Evolutionary conservation across 1,140 invertebrate species (phyloP), one percentile per base, ranked within the genome.

Genomic region (Pinna nobilis): DNA sequence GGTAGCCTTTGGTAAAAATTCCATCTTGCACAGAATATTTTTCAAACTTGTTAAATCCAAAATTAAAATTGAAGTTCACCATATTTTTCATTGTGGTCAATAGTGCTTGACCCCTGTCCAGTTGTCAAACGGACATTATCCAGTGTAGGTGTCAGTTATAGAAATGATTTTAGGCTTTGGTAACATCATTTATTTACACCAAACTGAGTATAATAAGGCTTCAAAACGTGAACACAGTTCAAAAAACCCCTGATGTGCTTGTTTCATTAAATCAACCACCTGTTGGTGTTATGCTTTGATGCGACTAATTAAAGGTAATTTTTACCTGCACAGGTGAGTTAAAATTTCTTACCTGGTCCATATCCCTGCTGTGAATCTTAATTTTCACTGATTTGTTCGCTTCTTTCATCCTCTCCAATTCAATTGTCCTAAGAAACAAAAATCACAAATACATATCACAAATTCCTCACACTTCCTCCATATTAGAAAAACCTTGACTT

Each of bases 341-440:
- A 41, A 30, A 50, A 51, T n/a, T n/a, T 60, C 67, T 72, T 66
- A 83, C 82, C 78, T 78, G 72, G 33, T 79, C 67, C 28, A 67
- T 59, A 3, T 82, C 79, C 60, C 71, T 70, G 53, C 76, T 61
- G n/a, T 70, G 50, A 5, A 85, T 76, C 60, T 80, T 77, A 55
- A 85, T 60, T 50, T 70, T 75, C 23, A 84, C 32, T 51, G 61
- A 60, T 47, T 78, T 79, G 0, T 72, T 73, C 55, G 76, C 77
- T 75, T 84, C 80, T 69, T 84, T 87, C 33, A 79, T 57, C 70
- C 92, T 82, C 93, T 94, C 89, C 94, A 94, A 82, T 91, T 92
- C 76, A 89, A 90, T 84, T 90, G 91, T 86, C 91, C 93, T 87
- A 53, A 65, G n/a, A 83, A 80, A 23, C 44, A 64, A 49, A 57